phyloP scores from a whole-genome alignment of 2,797 vertebrate genomes.

The Rhabdophis nuchalis region DNA sequence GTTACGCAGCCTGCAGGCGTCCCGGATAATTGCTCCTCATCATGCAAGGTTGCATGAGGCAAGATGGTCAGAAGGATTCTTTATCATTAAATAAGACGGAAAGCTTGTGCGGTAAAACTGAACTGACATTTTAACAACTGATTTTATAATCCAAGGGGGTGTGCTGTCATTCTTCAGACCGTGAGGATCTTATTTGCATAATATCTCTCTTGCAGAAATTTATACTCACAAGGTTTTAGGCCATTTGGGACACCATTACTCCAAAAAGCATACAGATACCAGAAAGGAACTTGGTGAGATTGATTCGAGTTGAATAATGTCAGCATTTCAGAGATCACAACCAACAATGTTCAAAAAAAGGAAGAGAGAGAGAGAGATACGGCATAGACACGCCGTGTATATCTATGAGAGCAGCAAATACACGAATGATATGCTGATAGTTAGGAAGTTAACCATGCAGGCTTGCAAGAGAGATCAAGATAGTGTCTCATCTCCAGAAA shows the following conservation, averaged over 20 bases:
- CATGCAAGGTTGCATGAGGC: not conserved
- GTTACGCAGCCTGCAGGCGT: not conserved
- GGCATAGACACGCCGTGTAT: not conserved
- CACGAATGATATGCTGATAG: not conserved
- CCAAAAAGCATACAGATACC: fast-evolving
- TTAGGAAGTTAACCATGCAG: not conserved
- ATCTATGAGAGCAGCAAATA: not conserved
- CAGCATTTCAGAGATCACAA: not conserved
- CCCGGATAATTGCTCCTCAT: not conserved
- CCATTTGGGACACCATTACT: not conserved
- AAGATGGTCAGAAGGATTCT: not conserved
- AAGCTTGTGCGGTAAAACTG: conserved; percentile 11
- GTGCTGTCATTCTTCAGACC: not conserved
- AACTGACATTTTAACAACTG: not conserved
- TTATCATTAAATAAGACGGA: conserved; percentile 3
- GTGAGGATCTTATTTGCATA: not conserved
- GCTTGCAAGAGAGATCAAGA: not conserved
- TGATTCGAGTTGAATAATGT: not conserved
- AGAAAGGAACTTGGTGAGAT: not conserved
- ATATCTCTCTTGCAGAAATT: not conserved
- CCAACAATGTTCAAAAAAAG: not conserved
- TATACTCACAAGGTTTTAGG: not conserved
- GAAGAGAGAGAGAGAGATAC: no score
- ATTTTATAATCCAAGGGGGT: not conserved
- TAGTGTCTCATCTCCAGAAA: not conserved